A percentile compares a stretch with the other conserved stretches of the same genome.
Conservation (phyloP, 1,140 invertebrate genomes). For the Lethrus apterus region DNA sequence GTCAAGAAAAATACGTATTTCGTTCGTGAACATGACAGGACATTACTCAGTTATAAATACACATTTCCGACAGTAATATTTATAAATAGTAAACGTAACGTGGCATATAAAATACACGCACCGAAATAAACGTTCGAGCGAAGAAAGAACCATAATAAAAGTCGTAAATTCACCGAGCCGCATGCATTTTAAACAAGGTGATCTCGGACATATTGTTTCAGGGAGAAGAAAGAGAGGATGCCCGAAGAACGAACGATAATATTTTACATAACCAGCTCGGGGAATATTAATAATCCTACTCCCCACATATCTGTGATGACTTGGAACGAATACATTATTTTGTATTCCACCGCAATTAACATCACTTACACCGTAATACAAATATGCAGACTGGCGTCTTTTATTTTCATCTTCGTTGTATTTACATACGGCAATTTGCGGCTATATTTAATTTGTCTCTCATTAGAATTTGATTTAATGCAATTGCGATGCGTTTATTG, state of each 20-base stretch:
- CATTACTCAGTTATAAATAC: slow-evolving; percentile 10
- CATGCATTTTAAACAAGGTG: slow-evolving; percentile 5
- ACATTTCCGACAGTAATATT: neutral
- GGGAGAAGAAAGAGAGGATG: neutral
- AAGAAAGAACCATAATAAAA: slow-evolving; percentile 1
- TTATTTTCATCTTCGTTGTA: neutral
- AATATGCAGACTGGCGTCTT: slow-evolving; percentile 2
- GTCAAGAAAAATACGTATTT: too few relatives aligned
- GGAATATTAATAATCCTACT: slow-evolving; percentile 3
- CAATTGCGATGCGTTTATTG: neutral
- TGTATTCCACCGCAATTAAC: slow-evolving; percentile 6
- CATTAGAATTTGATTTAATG: slow-evolving; percentile 3
- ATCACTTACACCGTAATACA: slow-evolving; percentile 5
- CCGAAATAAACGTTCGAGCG: neutral
- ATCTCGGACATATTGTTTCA: slow-evolving; percentile 4
- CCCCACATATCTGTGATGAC: slow-evolving; percentile 2
- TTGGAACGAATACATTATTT: slow-evolving; percentile 6
- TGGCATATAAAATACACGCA: neutral
- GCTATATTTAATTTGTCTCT: neutral
- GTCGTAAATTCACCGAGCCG: neutral
- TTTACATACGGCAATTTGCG: slow-evolving; percentile 1
- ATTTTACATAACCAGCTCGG: slow-evolving; percentile 5
- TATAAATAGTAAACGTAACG: neutral
- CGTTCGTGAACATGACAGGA: slow-evolving; percentile 11
- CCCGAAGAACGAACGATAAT: neutral